These are phyloP conservation scores for Keiferia lycopersicella DNA, from an alignment of 2,888 invertebrate species.

Conservation along the genomic window DNA sequence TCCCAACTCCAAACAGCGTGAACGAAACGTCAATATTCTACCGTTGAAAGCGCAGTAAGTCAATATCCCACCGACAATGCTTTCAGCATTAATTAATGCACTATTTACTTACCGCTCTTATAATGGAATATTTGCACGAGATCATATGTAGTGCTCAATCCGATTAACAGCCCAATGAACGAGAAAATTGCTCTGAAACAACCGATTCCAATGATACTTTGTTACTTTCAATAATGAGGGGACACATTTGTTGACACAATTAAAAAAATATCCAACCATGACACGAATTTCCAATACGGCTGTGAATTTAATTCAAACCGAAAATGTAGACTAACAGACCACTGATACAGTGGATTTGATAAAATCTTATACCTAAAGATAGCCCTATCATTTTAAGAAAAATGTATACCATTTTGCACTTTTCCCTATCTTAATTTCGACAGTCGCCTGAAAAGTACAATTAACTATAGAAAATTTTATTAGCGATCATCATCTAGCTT, in stretches of 20 bases:
- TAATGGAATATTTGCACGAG: constrained; percentile 43
- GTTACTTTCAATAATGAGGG: background rate
- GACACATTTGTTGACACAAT: background rate
- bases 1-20: too few species aligned
- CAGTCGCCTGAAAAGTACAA: too few species aligned
- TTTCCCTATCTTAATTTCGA: too few species aligned
- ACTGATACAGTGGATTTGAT: too few species aligned
- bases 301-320: too few species aligned
- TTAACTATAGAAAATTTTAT: too few species aligned
- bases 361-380: too few species aligned
- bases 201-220: background rate
- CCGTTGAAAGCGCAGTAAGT: background rate
- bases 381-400: too few species aligned
- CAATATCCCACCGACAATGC: background rate
- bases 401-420: too few species aligned
- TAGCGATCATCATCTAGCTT: too few species aligned
- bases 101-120: constrained; percentile 44
- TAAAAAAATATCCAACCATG: background rate
- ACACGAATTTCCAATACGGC: too few species aligned
- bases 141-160: constrained; percentile 54
- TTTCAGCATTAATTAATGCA: background rate
- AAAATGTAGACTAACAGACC: too few species aligned
- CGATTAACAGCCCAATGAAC: constrained; percentile 42
- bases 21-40: background rate
- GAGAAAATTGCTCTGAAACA: constrained; percentile 51